phyloP scores from a whole-genome alignment of 2,113 vertebrate species.

The Empidonax traillii region DNA sequence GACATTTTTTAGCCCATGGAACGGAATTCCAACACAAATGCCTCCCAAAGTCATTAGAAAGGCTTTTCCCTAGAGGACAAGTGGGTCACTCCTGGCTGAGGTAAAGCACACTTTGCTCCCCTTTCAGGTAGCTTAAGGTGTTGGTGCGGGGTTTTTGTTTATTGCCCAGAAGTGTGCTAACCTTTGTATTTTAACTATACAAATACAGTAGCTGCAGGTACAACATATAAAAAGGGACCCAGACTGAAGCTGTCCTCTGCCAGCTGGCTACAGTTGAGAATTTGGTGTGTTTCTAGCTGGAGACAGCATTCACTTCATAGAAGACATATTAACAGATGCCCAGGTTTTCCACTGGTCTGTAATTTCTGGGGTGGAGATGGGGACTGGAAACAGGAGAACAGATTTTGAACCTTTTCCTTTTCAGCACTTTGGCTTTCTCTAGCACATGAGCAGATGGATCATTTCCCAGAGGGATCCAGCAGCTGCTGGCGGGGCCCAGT shows the following conservation, averaged over 20 bases:
- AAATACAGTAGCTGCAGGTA: background rate
- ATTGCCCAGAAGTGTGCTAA: background rate
- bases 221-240: background rate
- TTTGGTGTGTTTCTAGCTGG: background rate
- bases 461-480: slow-evolving; percentile 63
- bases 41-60: background rate
- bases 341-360: background rate
- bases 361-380: background rate
- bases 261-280: background rate
- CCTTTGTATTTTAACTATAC: background rate
- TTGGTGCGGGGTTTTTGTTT: background rate
- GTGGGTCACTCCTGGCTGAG: background rate
- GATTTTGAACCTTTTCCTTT: slow-evolving; percentile 6
- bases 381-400: background rate
- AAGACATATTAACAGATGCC: background rate
- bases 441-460: slow-evolving; percentile 65
- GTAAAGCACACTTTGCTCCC: background rate
- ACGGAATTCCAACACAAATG: background rate
- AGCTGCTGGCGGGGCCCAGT: slow-evolving; percentile 57
- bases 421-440: background rate
- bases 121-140: background rate
- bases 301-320: background rate
- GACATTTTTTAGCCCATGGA: background rate
- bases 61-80: background rate
- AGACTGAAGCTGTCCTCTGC: background rate